phyloP scores from a whole-genome alignment of 2,888 invertebrate genomes.

The Apamea epomidion region DNA sequence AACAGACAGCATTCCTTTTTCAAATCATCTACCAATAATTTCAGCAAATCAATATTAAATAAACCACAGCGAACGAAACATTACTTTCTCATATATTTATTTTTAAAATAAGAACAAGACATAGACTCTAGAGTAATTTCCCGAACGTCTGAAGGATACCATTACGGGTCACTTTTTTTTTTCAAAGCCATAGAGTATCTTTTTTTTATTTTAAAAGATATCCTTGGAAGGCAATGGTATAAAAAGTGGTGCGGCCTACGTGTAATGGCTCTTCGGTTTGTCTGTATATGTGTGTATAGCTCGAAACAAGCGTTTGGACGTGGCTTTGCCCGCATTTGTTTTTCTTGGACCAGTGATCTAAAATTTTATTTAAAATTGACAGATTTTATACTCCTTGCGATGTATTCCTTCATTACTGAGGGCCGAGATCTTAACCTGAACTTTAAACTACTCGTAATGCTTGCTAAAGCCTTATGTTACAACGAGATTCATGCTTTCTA shows the following conservation, averaged over 20 bases:
- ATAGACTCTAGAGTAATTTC: conserved; percentile 59
- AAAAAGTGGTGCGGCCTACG: conserved; percentile 61
- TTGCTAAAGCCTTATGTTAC: neutral
- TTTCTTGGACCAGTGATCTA: neutral
- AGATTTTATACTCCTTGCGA: neutral
- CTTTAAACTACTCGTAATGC: neutral
- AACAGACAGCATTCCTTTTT: conserved; percentile 24
- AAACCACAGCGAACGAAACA: conserved; percentile 44
- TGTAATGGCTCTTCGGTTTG: conserved; percentile 38
- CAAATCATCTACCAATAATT: conserved; percentile 45
- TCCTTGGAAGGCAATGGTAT: conserved; percentile 58
- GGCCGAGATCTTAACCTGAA: neutral
- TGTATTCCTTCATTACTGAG: neutral
- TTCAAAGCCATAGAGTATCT: conserved; percentile 62
- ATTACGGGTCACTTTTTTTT: conserved; percentile 67
- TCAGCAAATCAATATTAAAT: conserved; percentile 54
- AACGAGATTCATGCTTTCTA: neutral
- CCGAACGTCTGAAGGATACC: conserved; percentile 67
- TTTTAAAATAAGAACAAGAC: conserved; percentile 48
- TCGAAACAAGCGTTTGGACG: conserved; percentile 12
- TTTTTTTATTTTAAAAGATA: conserved; percentile 56
- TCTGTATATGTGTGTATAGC: conserved; percentile 23
- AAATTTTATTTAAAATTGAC: neutral
- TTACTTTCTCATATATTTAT: conserved; percentile 56
- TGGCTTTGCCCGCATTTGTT: conserved; percentile 14